Conservation (phyloP, 1,140 invertebrate species). For the Cydia fagiglandana region DNA sequence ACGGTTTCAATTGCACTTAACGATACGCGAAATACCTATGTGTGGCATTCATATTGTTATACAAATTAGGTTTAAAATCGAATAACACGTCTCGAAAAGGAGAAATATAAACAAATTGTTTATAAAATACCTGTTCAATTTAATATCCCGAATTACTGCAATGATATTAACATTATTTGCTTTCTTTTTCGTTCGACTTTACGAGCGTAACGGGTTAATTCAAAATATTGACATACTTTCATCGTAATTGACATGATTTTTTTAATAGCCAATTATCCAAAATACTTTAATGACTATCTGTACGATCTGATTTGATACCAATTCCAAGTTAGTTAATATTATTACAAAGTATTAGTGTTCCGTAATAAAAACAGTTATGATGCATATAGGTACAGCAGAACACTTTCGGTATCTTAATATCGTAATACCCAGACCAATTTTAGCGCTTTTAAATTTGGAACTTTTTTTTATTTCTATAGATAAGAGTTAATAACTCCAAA, state of each 20-base stretch:
- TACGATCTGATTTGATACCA: too few species aligned
- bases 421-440: too few species aligned
- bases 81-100: background rate
- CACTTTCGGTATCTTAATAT: too few species aligned
- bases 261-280: background rate
- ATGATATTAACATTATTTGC: background rate
- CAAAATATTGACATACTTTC: background rate
- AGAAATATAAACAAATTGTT: background rate
- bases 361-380: too few species aligned
- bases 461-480: too few species aligned
- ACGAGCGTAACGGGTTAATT: background rate
- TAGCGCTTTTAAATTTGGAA: too few species aligned
- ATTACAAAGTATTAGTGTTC: too few species aligned
- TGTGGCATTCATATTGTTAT: too few species aligned
- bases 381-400: too few species aligned
- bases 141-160: background rate
- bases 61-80: background rate
- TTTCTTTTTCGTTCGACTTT: conserved; percentile 6
- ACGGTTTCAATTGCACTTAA: background rate
- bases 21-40: too few species aligned
- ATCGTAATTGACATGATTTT: conserved; percentile 3
- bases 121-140: background rate
- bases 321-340: too few species aligned
- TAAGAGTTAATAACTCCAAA: too few species aligned
- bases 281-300: background rate